Base-by-base conservation (phyloP, 2,888 invertebrate genomes). In the Agrotis ipsilon region DNA sequence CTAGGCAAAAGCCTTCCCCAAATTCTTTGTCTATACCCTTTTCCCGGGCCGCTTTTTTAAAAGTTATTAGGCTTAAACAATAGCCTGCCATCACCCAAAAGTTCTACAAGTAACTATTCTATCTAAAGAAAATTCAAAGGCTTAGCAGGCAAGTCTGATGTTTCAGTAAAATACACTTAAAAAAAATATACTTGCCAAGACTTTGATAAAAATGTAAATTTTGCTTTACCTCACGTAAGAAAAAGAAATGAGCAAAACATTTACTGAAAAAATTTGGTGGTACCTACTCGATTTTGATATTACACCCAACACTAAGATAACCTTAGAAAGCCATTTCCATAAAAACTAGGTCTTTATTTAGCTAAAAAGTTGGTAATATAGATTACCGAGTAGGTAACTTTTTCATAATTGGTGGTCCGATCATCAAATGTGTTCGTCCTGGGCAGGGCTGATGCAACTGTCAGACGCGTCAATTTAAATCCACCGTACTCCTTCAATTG, bases 121-220 rank as follows among this genome's bases (percentile, higher is more conserved):
- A 39, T 39, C 2, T 14, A 9, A 21, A 32, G 39, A 14, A 24
- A 39, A 62, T 49, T 16, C 16, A 6, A 49, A 61, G n/a, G 11
- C 7, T 2, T 7, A 21, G 39, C 39, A 0, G 1, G 27, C 5
- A 27, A 14, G n/a, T 24, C n/a, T 39, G 9, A 19, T 51, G 18
- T 52, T 27, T 11, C 45, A 19, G 14, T 52, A 45, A 19, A 52
- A 19, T 21, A 32, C 7, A 27, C 11, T 16, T 11, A 2, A 27
- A 43, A 55, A 68, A 13, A 32, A 27, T 32, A 27, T 43, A 39
- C 39, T 39, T 39, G 1, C 39, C 9, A 39, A 43, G 24, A 63
- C 14, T 63, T 57, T 6, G 45, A 24, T 59, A 19, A 18, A 51
- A 45, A 68, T 46, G 24, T 70, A 52, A 52, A 59, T 68, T 27